A percentile compares a stretch with the other conserved stretches of the same genome.
Conservation (phyloP, 2,113 vertebrate genomes). For the Nibea albiflora region DNA sequence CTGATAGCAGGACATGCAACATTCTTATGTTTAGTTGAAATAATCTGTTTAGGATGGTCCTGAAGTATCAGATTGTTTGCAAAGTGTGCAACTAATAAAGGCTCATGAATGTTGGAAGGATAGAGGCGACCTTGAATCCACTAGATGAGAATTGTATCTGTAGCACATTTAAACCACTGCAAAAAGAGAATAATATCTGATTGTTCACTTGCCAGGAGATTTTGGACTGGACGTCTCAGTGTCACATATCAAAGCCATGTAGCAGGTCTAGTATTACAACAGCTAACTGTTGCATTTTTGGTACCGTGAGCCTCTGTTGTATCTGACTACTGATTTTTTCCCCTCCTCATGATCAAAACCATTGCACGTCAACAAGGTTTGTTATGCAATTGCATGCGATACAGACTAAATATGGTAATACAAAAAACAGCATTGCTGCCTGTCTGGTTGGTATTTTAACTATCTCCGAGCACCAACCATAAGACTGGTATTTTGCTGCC, state of each 20-base stretch:
- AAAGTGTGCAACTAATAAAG: slow-evolving; percentile 65
- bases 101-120: slow-evolving; percentile 29
- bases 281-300: slow-evolving; percentile 55
- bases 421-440: slow-evolving; percentile 17
- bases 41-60: slow-evolving; percentile 41
- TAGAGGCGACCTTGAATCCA: slow-evolving; percentile 59
- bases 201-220: slow-evolving; percentile 82
- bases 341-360: slow-evolving; percentile 38
- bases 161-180: slow-evolving; percentile 76
- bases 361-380: slow-evolving; percentile 37
- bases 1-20: slow-evolving; percentile 38
- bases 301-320: slow-evolving; percentile 52
- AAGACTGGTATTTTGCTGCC: slow-evolving; percentile 51
- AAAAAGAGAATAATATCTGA: slow-evolving; percentile 67
- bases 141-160: slow-evolving; percentile 68
- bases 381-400: slow-evolving; percentile 36
- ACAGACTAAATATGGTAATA: slow-evolving; percentile 43
- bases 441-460: slow-evolving; percentile 23
- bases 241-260: slow-evolving; percentile 83
- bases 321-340: slow-evolving; percentile 33
- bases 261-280: slow-evolving; percentile 63
- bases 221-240: slow-evolving; percentile 69
- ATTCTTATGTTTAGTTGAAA: slow-evolving; percentile 32
- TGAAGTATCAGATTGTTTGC: slow-evolving; percentile 61
- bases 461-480: slow-evolving; percentile 28